Evolutionary conservation across 2,113 vertebrate species (phyloP).

Genomic region (Ciconia maguari): DNA sequence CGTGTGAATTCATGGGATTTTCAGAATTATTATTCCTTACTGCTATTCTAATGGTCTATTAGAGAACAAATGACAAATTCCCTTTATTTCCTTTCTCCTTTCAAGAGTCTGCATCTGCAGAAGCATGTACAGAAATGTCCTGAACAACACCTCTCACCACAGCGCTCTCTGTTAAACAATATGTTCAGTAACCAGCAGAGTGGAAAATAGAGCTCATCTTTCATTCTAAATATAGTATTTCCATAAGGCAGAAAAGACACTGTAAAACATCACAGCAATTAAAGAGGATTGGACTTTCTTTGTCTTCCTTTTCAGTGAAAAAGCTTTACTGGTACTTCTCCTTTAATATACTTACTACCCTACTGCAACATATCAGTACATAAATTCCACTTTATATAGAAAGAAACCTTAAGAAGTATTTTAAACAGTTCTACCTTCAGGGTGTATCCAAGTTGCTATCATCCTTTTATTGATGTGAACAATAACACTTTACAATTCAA

Average conservation of each 20-base stretch:
- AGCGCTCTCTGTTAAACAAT: neutral
- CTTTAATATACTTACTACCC: neutral
- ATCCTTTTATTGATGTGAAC: neutral
- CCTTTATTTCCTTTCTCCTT: neutral
- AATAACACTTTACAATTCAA: neutral
- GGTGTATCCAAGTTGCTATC: neutral
- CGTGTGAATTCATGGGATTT: neutral
- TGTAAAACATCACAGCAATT: neutral
- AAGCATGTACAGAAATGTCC: neutral
- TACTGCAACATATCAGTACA: neutral
- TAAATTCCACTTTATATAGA: neutral
- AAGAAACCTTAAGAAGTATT: neutral
- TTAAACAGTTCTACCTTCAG: neutral
- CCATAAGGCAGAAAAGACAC: neutral
- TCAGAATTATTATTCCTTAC: neutral
- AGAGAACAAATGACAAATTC: neutral
- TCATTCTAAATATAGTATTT: constrained; percentile 13
- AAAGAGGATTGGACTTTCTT: neutral
- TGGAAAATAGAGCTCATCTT: constrained; percentile 9
- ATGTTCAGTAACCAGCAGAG: neutral
- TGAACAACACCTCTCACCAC: neutral
- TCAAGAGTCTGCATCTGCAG: neutral
- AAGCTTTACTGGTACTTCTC: neutral
- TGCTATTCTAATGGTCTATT: neutral
- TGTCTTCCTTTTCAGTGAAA: neutral